Evolutionary conservation across 1,140 invertebrate genomes (phyloP), one percentile per base, ranked within the genome.

Genomic region (Protaetia brevitarsis): DNA sequence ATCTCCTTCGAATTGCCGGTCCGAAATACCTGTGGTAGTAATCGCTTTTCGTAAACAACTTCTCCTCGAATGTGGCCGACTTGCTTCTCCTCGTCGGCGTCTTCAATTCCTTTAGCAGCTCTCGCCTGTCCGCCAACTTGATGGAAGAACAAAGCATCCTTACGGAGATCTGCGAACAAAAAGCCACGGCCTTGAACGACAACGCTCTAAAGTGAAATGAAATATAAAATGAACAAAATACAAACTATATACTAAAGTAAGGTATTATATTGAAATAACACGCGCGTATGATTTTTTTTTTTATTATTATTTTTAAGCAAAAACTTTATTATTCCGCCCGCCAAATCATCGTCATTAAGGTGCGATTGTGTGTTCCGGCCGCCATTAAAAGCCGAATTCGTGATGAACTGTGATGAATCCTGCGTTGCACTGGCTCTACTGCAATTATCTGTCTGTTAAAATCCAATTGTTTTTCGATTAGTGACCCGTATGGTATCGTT

Each of bases 11-110:
- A n/a, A n/a, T n/a, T n/a, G n/a, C n/a, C n/a, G n/a, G n/a, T n/a
- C n/a, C n/a, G 31, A 34, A 4, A 7, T 62, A 62, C 60, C 60
- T 62, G 31, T 62, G 60, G 26, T 62, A 62, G 16, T 62, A 62
- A 62, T 62, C 31, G 16, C 60, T 62, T 21, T 62, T 62, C 31
- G 36, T 21, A 21, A 34, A 62, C 10, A 62, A 23, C 29, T 62
- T 62, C 29, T 62, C 60, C 21, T 62, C 31, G 11, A 62, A n/a
- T 28, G 30, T 29, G 19, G 29, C 36, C 29, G 29, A 36, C 57
- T 23, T 59, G 27, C 13, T 59, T 19, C 21, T 51, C 11, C 31
- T 30, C 26, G 21, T 62, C 29, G 27, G 27, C 31, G 19, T 30
- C 11, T 34, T 30, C 10, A 34, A n/a, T 34, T 62, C 60, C 29